These are phyloP conservation scores for Trachurus trachurus DNA, from an alignment of 2,797 vertebrate genomes.

Conservation along the genomic window DNA sequence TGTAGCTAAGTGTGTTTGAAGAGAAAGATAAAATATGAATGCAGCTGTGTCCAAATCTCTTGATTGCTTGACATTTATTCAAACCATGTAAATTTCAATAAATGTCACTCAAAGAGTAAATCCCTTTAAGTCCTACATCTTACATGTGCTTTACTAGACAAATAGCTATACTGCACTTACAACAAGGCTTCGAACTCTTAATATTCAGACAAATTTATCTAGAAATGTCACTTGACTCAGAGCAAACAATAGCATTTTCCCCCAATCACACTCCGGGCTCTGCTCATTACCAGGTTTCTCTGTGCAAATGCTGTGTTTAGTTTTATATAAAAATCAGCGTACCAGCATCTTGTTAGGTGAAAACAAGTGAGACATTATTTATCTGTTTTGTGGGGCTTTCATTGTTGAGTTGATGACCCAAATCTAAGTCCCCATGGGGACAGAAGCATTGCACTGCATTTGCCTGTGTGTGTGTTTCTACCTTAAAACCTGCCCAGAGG, in stretches of 20 bases:
- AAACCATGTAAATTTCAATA: slow-evolving; percentile 34
- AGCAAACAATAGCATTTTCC: slow-evolving; percentile 3
- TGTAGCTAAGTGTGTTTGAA: slow-evolving; percentile 15
- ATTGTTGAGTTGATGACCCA: slow-evolving; percentile 60
- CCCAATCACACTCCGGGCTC: slow-evolving; percentile 9
- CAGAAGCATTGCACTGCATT: slow-evolving; percentile 19
- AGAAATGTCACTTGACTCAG: slow-evolving; percentile 38
- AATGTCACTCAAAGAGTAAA: slow-evolving; percentile 42
- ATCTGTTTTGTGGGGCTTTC: slow-evolving; percentile 50
- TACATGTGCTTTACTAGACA: slow-evolving; percentile 42
- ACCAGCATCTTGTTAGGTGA: slow-evolving; percentile 50
- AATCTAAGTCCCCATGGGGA: slow-evolving; percentile 42
- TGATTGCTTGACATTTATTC: slow-evolving; percentile 48
- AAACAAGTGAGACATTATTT: slow-evolving; percentile 51
- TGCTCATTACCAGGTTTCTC: slow-evolving; percentile 34
- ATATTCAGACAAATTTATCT: slow-evolving; percentile 37
- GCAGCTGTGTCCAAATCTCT: slow-evolving; percentile 1
- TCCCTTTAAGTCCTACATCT: slow-evolving; percentile 40
- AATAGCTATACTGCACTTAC: slow-evolving; percentile 33
- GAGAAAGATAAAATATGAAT: slow-evolving; percentile 7
- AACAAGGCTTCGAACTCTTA: slow-evolving; percentile 13
- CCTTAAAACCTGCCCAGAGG: slow-evolving; percentile 14
- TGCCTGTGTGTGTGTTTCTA: slow-evolving; percentile 6
- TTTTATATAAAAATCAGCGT: slow-evolving; percentile 44
- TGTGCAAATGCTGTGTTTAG: slow-evolving; percentile 23